Conservation (phyloP, 2,888 invertebrate genomes). For the Heliothis peltigera region DNA sequence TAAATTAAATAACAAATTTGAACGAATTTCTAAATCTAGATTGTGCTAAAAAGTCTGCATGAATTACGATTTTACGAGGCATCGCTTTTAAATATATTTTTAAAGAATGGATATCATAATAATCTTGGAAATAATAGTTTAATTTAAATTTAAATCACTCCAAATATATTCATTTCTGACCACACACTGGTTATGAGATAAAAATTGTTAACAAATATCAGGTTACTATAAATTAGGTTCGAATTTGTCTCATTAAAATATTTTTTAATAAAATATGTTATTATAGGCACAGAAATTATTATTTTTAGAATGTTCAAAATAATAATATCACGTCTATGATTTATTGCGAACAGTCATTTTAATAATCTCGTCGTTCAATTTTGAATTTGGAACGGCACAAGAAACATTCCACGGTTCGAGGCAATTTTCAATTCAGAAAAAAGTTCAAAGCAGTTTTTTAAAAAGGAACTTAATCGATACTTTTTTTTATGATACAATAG, state of each 20-base stretch:
- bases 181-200: slow-evolving; percentile 50
- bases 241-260: slow-evolving; percentile 42
- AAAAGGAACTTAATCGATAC: slow-evolving; percentile 43
- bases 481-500: slow-evolving; percentile 50
- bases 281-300: neutral
- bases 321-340: neutral
- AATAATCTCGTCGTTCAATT: slow-evolving; percentile 7
- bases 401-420: slow-evolving; percentile 29
- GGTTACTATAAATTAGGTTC: slow-evolving; percentile 47
- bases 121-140: slow-evolving; percentile 32
- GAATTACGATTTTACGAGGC: slow-evolving; percentile 17
- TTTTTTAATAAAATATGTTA: slow-evolving; percentile 37
- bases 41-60: neutral
- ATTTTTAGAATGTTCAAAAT: neutral
- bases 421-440: slow-evolving; percentile 39
- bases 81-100: slow-evolving; percentile 8
- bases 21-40: slow-evolving; percentile 27
- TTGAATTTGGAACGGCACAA: slow-evolving; percentile 10
- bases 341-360: neutral
- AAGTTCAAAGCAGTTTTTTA: slow-evolving; percentile 26
- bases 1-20: slow-evolving; percentile 29
- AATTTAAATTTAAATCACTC: slow-evolving; percentile 54
- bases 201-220: slow-evolving; percentile 29
- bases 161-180: slow-evolving; percentile 46
- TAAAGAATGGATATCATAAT: slow-evolving; percentile 28